phyloP scores from a whole-genome alignment of 2,113 vertebrate genomes.

The Tylochromis polylepis region DNA sequence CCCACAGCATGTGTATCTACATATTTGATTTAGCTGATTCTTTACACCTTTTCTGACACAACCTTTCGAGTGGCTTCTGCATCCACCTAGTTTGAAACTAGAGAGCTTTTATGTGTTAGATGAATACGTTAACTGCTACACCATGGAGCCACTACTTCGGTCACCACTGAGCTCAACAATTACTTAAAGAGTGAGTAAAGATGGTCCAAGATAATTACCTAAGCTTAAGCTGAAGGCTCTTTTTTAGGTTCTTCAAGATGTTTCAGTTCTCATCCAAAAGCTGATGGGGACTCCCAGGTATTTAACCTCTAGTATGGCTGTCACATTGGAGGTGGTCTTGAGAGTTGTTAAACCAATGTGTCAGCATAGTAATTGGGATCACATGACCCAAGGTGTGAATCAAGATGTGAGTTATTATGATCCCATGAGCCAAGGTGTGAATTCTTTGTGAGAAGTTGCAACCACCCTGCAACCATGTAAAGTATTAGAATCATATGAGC shows the following conservation, averaged over 20 bases:
- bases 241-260: background rate
- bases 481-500: background rate
- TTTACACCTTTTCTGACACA: background rate
- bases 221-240: background rate
- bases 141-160: background rate
- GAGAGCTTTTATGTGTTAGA: background rate
- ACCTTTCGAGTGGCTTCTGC: too few species aligned
- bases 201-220: background rate
- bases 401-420: too few species aligned
- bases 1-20: background rate
- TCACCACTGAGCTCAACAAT: background rate
- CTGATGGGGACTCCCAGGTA: background rate
- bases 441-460: background rate
- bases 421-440: background rate
- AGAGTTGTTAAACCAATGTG: background rate
- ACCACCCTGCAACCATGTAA: background rate
- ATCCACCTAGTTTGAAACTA: background rate
- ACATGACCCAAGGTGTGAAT: background rate
- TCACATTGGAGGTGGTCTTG: background rate
- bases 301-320: background rate
- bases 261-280: background rate
- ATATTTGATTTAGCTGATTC: background rate
- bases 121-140: background rate
- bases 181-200: background rate
- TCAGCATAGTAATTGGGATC: rapidly evolving